Conservation (phyloP, 2,888 invertebrate genomes). For the Agriopis leucophaearia region DNA sequence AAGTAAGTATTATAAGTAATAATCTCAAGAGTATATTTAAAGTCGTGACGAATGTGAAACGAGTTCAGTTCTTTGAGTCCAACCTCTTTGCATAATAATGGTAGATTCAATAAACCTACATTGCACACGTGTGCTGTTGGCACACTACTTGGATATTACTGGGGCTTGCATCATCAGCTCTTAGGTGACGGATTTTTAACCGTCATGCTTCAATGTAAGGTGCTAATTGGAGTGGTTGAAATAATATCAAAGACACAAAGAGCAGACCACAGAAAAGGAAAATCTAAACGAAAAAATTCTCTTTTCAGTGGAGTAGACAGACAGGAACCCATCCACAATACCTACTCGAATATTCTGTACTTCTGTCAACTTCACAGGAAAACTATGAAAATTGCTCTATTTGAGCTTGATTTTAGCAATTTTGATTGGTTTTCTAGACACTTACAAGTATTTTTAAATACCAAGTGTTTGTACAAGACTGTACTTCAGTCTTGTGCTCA, state of each 20-base stretch:
- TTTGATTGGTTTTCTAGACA: too few species aligned
- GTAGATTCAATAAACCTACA: constrained; percentile 26
- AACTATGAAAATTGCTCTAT: background rate
- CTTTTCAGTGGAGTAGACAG: too few species aligned
- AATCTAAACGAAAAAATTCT: too few species aligned
- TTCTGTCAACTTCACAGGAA: background rate
- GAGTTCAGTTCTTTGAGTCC: constrained; percentile 14
- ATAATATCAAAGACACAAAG: background rate
- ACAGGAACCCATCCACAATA: constrained; percentile 3
- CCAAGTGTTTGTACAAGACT: too few species aligned
- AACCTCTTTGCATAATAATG: constrained; percentile 29
- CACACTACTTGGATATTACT: constrained; percentile 19
- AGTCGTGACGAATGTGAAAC: constrained; percentile 15
- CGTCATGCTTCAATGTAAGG: background rate
- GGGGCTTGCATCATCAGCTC: constrained; percentile 22
- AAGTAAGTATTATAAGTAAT: too few species aligned
- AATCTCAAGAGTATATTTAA: constrained; percentile 15
- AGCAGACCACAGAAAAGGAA: too few species aligned
- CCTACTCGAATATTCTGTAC: background rate
- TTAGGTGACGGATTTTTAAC: background rate
- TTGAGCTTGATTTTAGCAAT: too few species aligned
- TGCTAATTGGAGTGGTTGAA: background rate
- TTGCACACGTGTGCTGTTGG: constrained; percentile 21
- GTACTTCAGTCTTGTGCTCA: too few species aligned
- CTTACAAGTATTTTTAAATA: too few species aligned